Conservation (phyloP, 2,113 vertebrate genomes). For the Micromys minutus region DNA sequence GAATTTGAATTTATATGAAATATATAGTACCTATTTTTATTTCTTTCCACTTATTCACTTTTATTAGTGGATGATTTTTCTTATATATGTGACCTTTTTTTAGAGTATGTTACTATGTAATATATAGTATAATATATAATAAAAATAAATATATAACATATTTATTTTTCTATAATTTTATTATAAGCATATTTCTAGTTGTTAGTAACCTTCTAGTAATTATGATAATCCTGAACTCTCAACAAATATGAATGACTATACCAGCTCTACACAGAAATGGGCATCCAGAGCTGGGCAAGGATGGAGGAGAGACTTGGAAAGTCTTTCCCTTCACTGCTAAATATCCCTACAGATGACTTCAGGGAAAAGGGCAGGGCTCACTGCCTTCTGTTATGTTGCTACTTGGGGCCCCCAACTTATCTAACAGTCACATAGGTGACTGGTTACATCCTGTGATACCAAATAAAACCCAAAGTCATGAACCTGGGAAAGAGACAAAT, state of each 20-base stretch:
- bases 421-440: too few species aligned
- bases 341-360: neutral
- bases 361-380: neutral
- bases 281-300: neutral
- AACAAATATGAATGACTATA: neutral
- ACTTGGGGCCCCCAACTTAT: neutral
- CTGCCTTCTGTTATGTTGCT: neutral
- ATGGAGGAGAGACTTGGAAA: neutral
- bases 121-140: too few species aligned
- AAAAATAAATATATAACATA: too few species aligned
- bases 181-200: neutral
- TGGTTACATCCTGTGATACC: neutral
- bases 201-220: neutral
- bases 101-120: neutral
- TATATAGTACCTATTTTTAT: neutral
- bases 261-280: neutral
- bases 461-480: neutral
- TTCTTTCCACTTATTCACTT: neutral
- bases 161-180: neutral
- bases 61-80: neutral
- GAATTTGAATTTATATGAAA: neutral
- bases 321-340: neutral
- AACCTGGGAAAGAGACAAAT: neutral
- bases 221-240: neutral
- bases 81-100: neutral